Percentiles rank a stretch among this genome's conserved stretches.
These are phyloP conservation scores for Sebastes itinus DNA, from an alignment of 2,797 vertebrate genomes.

Conservation along the genomic window DNA sequence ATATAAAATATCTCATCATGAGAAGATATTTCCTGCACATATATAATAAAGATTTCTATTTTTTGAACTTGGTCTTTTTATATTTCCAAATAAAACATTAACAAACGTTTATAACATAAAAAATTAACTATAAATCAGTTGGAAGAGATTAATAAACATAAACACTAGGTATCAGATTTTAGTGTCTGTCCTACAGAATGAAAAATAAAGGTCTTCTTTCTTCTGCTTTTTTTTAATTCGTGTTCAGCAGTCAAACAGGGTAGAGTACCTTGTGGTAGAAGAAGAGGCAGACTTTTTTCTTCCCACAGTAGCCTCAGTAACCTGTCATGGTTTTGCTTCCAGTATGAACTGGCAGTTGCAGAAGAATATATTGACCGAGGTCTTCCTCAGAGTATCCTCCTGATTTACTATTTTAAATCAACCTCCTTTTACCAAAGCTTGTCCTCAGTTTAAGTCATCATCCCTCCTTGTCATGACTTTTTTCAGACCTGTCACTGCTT, in stretches of 20 bases:
- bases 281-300: not conserved
- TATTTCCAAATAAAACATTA: not conserved
- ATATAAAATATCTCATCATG: not conserved
- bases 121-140: not conserved
- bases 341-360: not conserved
- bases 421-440: not conserved
- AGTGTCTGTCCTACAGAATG: not conserved
- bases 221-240: not conserved
- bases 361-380: not conserved
- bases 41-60: not conserved
- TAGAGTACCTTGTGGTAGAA: not conserved
- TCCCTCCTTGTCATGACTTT: not conserved
- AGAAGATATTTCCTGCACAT: not conserved
- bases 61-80: not conserved
- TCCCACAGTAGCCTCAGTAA: not conserved
- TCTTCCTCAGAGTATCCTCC: not conserved
- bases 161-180: not conserved
- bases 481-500: not conserved
- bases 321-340: not conserved
- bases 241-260: not conserved
- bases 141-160: not conserved
- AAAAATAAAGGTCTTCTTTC: not conserved
- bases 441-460: not conserved
- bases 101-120: not conserved
- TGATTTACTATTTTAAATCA: not conserved